These are phyloP conservation scores for Diadema setosum DNA, from an alignment of 35 echinoderm and acorn worm species.

Conservation along the genomic window DNA sequence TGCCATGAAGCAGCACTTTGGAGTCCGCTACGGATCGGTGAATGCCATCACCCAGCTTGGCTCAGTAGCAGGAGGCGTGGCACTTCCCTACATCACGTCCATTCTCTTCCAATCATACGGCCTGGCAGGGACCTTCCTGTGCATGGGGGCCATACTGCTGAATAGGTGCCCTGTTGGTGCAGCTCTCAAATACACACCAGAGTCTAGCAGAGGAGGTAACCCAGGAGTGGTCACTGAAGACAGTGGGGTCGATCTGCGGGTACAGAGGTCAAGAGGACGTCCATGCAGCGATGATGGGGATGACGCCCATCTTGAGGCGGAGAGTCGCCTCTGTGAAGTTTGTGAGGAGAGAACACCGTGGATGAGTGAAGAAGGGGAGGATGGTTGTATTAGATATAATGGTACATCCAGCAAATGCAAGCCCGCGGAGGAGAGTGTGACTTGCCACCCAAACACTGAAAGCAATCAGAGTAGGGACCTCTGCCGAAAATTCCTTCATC, in stretches of 20 bases:
- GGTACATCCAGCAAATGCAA: no score
- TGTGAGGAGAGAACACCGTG: no score
- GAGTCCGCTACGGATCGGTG: not conserved
- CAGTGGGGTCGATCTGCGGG: no score
- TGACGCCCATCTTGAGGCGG: not conserved
- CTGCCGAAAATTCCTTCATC: not conserved
- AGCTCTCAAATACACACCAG: not conserved
- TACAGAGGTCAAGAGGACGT: no score
- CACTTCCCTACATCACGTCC: not conserved
- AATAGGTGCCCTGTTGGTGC: not conserved
- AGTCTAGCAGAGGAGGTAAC: not conserved
- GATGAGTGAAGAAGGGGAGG: not conserved
- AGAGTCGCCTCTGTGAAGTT: not conserved
- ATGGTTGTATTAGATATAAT: no score
- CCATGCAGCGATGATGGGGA: not conserved
- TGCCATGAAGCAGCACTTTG: not conserved
- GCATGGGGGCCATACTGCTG: not conserved
- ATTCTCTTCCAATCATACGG: not conserved
- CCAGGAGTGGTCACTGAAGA: not conserved
- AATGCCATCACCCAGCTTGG: not conserved
- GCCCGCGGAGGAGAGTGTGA: no score
- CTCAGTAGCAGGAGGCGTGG: not conserved
- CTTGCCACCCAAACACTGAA: no score
- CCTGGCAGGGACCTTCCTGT: not conserved
- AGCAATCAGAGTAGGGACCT: not conserved